Evolutionary conservation across 2,888 invertebrate genomes (phyloP).

Genomic region (Clivina fossor): DNA sequence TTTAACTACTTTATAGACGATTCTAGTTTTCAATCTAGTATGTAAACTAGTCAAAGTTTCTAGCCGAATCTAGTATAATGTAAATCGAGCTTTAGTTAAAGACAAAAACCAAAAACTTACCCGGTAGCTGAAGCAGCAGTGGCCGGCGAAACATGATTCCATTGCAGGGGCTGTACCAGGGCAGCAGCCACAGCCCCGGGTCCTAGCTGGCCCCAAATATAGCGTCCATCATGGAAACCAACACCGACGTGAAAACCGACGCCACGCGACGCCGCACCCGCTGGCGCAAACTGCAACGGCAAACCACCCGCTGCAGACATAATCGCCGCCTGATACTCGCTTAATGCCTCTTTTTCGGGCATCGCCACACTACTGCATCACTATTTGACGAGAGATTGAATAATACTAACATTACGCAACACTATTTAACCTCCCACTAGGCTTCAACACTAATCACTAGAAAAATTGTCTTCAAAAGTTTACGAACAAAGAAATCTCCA

Average conservation of each 20-base stretch:
- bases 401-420: too few species aligned
- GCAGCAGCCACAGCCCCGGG: conserved; percentile 25
- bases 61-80: too few species aligned
- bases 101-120: conserved; percentile 27
- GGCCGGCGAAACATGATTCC: conserved; percentile 16
- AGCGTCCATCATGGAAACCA: conserved; percentile 54
- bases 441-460: conserved; percentile 5
- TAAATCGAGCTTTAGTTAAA: too few species aligned
- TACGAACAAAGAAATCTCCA: too few species aligned
- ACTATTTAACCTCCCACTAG: conserved; percentile 24
- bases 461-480: too few species aligned
- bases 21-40: too few species aligned
- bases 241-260: conserved; percentile 56
- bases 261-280: conserved; percentile 56
- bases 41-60: too few species aligned
- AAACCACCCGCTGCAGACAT: conserved; percentile 53
- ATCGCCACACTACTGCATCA: too few species aligned
- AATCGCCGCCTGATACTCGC: conserved; percentile 48
- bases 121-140: conserved; percentile 28
- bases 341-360: conserved; percentile 52
- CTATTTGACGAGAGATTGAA: too few species aligned
- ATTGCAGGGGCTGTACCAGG: conserved; percentile 14
- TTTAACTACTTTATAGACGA: too few species aligned
- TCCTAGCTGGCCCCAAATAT: conserved; percentile 52
- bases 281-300: conserved; percentile 53